Evolutionary conservation across 2,113 vertebrate species (phyloP).

Genomic region (Dromas ardeola): DNA sequence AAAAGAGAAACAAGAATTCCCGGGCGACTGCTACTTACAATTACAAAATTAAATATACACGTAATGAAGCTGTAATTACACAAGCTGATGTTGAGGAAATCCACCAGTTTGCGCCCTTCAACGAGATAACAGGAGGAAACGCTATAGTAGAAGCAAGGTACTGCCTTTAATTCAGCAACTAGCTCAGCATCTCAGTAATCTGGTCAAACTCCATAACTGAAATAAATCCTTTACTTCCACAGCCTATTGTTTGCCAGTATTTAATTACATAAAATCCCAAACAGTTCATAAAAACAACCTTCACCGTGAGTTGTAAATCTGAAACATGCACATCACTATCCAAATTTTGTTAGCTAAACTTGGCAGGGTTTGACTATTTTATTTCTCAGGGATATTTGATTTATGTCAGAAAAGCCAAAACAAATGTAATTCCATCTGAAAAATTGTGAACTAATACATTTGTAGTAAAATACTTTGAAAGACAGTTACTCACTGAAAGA

Average conservation of each 20-base stretch:
- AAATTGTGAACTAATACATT: constrained; percentile 38
- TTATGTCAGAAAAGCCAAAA: constrained; percentile 52
- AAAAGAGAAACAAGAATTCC: constrained; percentile 67
- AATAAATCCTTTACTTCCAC: constrained; percentile 14
- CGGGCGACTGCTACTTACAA: constrained; percentile 49
- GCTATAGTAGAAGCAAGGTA: constrained; percentile 68
- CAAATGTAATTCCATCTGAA: constrained; percentile 49
- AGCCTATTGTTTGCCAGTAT: constrained; percentile 4
- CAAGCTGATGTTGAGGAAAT: constrained; percentile 61
- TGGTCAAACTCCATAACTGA: background rate
- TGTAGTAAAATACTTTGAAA: constrained; percentile 47
- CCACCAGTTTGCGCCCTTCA: constrained; percentile 68
- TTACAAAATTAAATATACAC: constrained; percentile 62
- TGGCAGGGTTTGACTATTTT: constrained; percentile 43
- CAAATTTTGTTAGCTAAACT: constrained; percentile 48
- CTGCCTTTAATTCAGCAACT: background rate
- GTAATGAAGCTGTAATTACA: constrained; percentile 36
- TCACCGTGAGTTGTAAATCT: constrained; percentile 29
- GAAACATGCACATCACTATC: constrained; percentile 39
- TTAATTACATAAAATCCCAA: constrained; percentile 43
- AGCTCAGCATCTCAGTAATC: background rate
- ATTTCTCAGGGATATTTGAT: constrained; percentile 59
- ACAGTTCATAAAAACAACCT: constrained; percentile 31
- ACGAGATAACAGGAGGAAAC: constrained; percentile 56
- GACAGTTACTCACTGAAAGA: constrained; percentile 20